Base-by-base conservation (phyloP, 2,797 vertebrate genomes). In the Sebastes baramenuke region DNA sequence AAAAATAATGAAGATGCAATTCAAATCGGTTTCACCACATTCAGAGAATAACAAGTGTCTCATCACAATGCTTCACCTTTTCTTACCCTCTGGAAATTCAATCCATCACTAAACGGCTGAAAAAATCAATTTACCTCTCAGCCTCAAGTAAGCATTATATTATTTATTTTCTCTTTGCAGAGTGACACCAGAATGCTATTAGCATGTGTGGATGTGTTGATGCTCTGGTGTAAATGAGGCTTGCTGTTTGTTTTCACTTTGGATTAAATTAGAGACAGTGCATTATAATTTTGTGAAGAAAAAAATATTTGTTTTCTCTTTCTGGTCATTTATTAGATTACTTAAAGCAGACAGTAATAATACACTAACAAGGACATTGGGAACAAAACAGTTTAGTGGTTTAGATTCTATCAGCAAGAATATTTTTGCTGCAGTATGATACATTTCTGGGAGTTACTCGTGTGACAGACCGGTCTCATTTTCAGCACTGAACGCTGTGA, bases 61-160 rank as follows among this genome's bases (percentile, higher is more conserved):
- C 56, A 3, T 56, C 42, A 55, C 58, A 3, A 52, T 34, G 14
- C 6, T 67, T 71, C 66, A 61, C 24, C 67, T 61, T 70, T 70
- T 67, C 36, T 22, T 24, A 56, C 60, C 56, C 62, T 75, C 11
- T 64, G 8, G 59, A 77, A 79, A 84, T 82, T 34, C 12, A 83
- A 84, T 75, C 74, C 69, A 60, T 78, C 18, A 7, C 66, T 58
- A 29, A 84, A 81, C 46, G 78, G 67, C 62, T 80, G 71, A 87
- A 69, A 79, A 84, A 80, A 80, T 83, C 67, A 71, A 84, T 86
- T 83, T 77, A 49, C 18, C 67, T 74, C 66, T 42, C 36, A 58
- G 72, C 59, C 66, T 79, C 77, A 64, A 77, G 52, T 68, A 81
- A 87, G 72, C 65, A 56, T 85, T 58, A 59, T 70, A 73, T 80